Percentiles rank a stretch among this genome's conserved stretches.
Conservation (phyloP, 2,113 vertebrate genomes). For the Nematolebias whitei region DNA sequence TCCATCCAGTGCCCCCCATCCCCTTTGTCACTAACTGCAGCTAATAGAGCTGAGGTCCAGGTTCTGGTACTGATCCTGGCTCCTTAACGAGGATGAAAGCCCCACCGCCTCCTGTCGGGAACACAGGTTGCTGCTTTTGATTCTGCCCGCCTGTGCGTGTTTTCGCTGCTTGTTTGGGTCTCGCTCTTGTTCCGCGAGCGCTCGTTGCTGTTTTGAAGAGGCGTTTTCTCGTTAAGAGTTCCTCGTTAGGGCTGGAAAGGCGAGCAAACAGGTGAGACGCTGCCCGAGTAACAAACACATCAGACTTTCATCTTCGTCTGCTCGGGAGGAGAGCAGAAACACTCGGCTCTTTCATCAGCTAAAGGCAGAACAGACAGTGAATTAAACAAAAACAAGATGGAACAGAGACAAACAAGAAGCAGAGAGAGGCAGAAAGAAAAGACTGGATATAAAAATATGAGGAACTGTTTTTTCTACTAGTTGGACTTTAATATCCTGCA, state of each 20-base stretch:
- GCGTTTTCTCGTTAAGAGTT: constrained; percentile 64
- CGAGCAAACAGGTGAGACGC: constrained; percentile 65
- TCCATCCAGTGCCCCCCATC: too few relatives aligned
- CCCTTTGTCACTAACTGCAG: too few relatives aligned
- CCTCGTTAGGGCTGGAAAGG: constrained; percentile 62
- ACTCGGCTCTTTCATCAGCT: constrained; percentile 59
- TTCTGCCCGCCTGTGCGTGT: constrained; percentile 1
- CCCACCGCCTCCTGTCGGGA: constrained; percentile 45
- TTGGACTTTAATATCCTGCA: too few relatives aligned
- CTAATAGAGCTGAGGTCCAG: constrained; percentile 90
- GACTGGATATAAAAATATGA: too few relatives aligned
- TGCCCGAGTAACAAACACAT: constrained; percentile 58
- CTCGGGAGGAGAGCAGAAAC: constrained; percentile 52
- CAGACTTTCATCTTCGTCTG: constrained; percentile 64
- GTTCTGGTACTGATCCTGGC: constrained; percentile 92
- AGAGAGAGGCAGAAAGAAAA: not conserved
- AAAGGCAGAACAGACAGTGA: constrained; percentile 23
- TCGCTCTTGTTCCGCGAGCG: not conserved
- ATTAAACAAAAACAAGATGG: constrained; percentile 1
- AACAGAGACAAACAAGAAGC: not conserved
- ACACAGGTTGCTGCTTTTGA: constrained; percentile 40
- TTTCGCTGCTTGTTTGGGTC: constrained; percentile 1
- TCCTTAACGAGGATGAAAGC: constrained; percentile 86
- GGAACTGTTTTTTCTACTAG: too few relatives aligned
- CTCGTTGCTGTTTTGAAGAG: constrained; percentile 52